phyloP scores from a whole-genome alignment of 2,888 invertebrate genomes.

The Coenonympha arcania region DNA sequence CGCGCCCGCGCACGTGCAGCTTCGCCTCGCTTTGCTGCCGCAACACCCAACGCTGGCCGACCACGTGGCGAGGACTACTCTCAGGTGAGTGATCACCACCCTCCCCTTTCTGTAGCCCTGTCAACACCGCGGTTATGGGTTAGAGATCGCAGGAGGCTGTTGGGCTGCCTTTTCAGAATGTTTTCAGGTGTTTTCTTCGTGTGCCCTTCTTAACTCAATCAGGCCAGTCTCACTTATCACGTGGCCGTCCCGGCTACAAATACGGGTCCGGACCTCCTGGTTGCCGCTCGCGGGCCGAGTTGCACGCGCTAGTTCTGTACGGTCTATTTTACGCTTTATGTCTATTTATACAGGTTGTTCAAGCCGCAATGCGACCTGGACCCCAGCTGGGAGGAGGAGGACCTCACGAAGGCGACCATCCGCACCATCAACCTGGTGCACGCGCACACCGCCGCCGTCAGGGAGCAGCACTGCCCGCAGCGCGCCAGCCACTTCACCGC shows the following conservation, averaged over 20 bases:
- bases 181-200: too few relatives aligned
- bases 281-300: too few relatives aligned
- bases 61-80: slow-evolving; percentile 79
- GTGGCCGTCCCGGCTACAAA: too few relatives aligned
- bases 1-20: slow-evolving; percentile 70
- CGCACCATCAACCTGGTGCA: slow-evolving; percentile 77
- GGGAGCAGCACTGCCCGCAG: slow-evolving; percentile 19
- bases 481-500: slow-evolving; percentile 71
- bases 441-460: slow-evolving; percentile 55
- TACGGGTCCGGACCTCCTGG: too few relatives aligned
- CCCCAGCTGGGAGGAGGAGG: slow-evolving; percentile 82
- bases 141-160: too few relatives aligned
- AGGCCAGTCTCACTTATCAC: too few relatives aligned
- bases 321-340: too few relatives aligned
- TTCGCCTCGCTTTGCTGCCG: slow-evolving; percentile 67
- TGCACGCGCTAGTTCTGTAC: too few relatives aligned
- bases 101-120: not conserved
- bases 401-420: slow-evolving; percentile 75
- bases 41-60: slow-evolving; percentile 66
- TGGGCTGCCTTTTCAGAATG: too few relatives aligned
- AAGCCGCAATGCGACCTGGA: slow-evolving; percentile 88
- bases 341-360: slow-evolving; percentile 69
- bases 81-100: not conserved
- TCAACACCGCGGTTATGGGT: too few relatives aligned
- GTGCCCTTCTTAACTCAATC: too few relatives aligned